Evolutionary conservation across 2,888 invertebrate genomes (phyloP), one percentile per base, ranked within the genome.

Genomic region (Thalpophila matura): DNA sequence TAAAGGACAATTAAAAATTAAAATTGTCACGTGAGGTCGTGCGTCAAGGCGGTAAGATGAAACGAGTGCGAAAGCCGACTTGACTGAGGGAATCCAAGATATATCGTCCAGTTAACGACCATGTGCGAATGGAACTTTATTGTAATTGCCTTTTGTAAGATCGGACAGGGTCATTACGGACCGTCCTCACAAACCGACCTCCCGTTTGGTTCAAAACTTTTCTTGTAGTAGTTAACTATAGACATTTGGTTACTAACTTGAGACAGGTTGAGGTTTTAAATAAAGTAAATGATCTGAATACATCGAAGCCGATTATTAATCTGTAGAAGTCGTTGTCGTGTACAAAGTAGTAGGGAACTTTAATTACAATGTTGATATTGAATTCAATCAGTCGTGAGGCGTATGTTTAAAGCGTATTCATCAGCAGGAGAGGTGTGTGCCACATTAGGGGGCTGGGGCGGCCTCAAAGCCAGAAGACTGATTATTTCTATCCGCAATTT

Each of bases 141-240:
- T 95, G 94, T 94, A 95, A 95, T 95, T 95, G 95, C 94, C 92
- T 94, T 94, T 94, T 93, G 93, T 92, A 92, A 95, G 95, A 94
- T 94, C 91, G 91, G 91, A 89, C 91, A 87, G 93, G 91, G 93
- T 93, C 92, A 92, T 93, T 93, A 93, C 91, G 86, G 88, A 85
- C 90, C 88, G 89, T 90, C 90, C 89, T 91, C 87, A 86, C 86
- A 86, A 86, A 83, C 87, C 85, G 85, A 88, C 89, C 89, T 89
- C 88, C 89, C 88, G 89, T 91, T 89, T 88, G 87, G 89, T 78
- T 78, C 67, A 82, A 90, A 91, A 91, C 88, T 91, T 91, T 90
- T 85, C 86, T 86, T 77, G 83, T 84, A 80, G 82, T 81, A 80
- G 83, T 84, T 82, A 83, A 88, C 80, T 85, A 81, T 81, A 76